Evolutionary conservation across 2,888 invertebrate species (phyloP), one percentile per base, ranked within the genome.

Genomic region (Trachelus iudaicus): DNA sequence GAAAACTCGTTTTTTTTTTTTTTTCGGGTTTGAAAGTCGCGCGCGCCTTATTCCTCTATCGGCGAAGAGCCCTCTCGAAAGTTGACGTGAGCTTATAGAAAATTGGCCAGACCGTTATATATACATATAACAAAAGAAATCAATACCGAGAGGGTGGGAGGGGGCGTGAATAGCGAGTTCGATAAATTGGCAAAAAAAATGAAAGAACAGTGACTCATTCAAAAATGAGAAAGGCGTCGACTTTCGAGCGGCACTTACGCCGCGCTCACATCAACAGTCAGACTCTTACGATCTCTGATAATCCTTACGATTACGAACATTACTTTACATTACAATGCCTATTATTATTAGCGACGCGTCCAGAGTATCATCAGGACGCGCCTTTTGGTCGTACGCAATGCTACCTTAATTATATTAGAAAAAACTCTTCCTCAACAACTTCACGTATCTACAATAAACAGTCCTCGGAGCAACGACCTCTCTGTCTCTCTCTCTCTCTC

Each of bases 351-450:
- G 84, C 82, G 86, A 85, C 88, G 82, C 86, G 86, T 82, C 85
- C 78, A 84, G 87, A 87, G 80, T 83, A 76, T 82, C 85, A 83
- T 82, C 84, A 83, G 78, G 83, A 81, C 87, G 86, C 81, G 87
- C 88, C 88, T 87, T 87, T 90, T 90, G 90, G 90, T 90, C 90
- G 90, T 90, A 90, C 89, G 89, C 89, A 89, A 90, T 90, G 89
- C 89, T 90, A 89, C 87, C 83, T 87, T 89, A 87, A 89, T 87
- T 87, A 87, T 87, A 88, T 88, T 89, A 89, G 89, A 90, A 90
- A 90, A 90, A 89, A 87, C 85, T 88, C 86, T 85, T 88, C 86
- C 86, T 89, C 87, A 89, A 90, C 89, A 88, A 89, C 83, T 87
- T 88, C 84, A 83, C 83, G 80, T 89, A 89, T 89, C 88, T 90